Base-by-base conservation (phyloP, 2,888 invertebrate species). In the Ditylenchus weischeri region DNA sequence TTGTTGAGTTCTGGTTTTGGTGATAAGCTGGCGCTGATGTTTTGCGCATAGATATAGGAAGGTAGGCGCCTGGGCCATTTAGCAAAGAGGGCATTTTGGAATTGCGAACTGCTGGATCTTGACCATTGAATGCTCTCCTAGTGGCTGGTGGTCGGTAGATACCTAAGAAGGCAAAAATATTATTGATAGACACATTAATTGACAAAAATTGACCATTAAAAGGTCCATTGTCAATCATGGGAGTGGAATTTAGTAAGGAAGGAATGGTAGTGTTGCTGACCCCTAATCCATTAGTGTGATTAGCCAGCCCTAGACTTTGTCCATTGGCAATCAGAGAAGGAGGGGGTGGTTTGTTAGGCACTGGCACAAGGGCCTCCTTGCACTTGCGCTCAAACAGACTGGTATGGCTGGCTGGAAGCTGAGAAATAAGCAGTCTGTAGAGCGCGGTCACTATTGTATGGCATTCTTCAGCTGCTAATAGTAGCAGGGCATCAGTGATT, bases 381-480 rank as follows among this genome's bases (percentile, higher is more conserved):
- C 73, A 71, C 43, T 64, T 57, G 29, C 18, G 76, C 66, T 77
- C 78, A 68, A 81, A 81, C 49, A 81, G 72, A 57, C 76, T 75
- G 15, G 74, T 70, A 50, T 74, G 71, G 69, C 76, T 74, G 36
- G 75, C 75, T 19, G 80, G 80, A 64, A 81, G 71, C 61, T 81
- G 75, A 50, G 78, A 73, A 72, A 74, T 74, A 18, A 81, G 72
- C 13, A 77, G 70, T 36, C 79, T 77, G 66, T 80, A 77, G 19
- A 81, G 73, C 29, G 79, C 79, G 19, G 73, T 75, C 35, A 80
- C 72, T 15, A 81, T 70, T 61, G 76, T 75, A 64, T 82, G 81
- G 50, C 78, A 76, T 63, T 81, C 80, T 63, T 81, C 81, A 49
- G 76, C 75, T 21, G 79, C 75, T 7, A 75, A 72, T 64, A 80